Evolutionary conservation across 2,113 vertebrate species (phyloP).

Genomic region (Sigmodon hispidus): DNA sequence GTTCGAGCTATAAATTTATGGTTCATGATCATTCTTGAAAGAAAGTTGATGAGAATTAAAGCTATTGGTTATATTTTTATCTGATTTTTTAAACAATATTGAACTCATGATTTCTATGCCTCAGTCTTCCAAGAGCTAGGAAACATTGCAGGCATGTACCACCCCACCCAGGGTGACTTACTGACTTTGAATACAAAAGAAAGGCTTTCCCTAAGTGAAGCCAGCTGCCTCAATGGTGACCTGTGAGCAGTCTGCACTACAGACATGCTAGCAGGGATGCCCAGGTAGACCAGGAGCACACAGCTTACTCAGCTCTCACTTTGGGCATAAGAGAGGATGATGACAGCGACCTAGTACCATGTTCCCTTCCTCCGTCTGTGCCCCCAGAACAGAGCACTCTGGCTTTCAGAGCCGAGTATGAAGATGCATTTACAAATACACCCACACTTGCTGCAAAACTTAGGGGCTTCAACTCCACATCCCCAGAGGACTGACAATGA

Average conservation of each 20-base stretch:
- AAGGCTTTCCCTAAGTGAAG: slow-evolving; percentile 18
- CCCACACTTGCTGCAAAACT: background rate
- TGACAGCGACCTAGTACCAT: fast-evolving
- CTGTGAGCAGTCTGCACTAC: background rate
- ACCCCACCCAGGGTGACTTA: background rate
- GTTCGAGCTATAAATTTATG: background rate
- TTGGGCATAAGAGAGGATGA: background rate
- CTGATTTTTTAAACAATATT: background rate
- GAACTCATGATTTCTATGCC: background rate
- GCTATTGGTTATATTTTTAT: background rate
- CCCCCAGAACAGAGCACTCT: background rate
- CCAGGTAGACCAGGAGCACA: background rate
- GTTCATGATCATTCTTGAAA: background rate
- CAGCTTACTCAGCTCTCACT: background rate
- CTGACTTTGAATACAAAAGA: background rate
- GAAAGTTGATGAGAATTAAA: background rate
- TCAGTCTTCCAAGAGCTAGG: background rate
- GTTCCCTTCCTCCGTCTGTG: background rate
- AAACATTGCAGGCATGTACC: background rate
- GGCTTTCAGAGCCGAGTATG: background rate
- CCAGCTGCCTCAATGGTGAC: background rate
- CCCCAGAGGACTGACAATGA: slow-evolving; percentile 28
- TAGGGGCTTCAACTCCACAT: background rate
- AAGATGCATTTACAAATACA: slow-evolving; percentile 45
- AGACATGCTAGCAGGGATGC: background rate